Conservation (phyloP, 2,888 invertebrate species). For the Iphiclides podalirius region DNA sequence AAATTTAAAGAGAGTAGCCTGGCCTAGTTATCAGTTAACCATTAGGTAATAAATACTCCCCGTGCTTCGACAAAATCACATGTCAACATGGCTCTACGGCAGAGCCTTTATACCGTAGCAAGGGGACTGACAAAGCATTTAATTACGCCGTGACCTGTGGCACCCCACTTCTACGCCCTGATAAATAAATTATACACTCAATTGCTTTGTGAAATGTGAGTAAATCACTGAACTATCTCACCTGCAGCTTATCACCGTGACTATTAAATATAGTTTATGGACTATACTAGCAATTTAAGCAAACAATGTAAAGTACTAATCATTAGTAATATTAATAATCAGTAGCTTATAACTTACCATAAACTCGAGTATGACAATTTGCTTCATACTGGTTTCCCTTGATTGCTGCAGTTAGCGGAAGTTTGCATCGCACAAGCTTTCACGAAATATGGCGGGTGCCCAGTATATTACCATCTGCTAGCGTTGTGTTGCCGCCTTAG, state of each 20-base stretch:
- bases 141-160: constrained; percentile 37
- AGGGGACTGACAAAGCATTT: constrained; percentile 11
- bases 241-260: no score
- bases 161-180: constrained; percentile 34
- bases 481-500: constrained; percentile 57
- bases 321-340: no score
- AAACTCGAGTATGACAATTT: no score
- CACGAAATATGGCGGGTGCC: constrained; percentile 43
- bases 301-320: no score
- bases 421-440: constrained; percentile 54
- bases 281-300: no score
- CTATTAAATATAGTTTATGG: no score
- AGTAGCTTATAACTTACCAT: no score
- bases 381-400: no score
- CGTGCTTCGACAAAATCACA: no score
- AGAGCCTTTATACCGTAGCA: background rate
- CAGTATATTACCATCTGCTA: constrained; percentile 55
- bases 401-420: constrained; percentile 65
- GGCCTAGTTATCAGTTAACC: no score
- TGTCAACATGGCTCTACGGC: background rate
- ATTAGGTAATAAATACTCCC: no score
- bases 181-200: constrained; percentile 29
- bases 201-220: constrained; percentile 24
- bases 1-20: no score
- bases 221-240: constrained; percentile 1